Conservation (phyloP, 2,797 vertebrate species). For the Emys orbicularis region DNA sequence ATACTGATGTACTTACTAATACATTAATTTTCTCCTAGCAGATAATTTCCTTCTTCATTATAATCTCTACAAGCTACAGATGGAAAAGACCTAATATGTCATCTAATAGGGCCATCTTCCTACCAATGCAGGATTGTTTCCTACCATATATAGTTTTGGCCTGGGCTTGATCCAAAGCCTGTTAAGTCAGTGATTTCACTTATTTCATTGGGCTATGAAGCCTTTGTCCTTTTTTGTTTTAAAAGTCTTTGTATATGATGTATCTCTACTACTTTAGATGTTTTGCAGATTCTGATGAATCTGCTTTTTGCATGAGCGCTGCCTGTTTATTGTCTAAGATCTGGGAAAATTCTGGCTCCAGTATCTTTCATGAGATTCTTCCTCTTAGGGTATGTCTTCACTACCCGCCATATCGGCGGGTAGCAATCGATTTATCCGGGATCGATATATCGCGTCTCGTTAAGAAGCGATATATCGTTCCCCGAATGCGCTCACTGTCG, state of each 20-base stretch:
- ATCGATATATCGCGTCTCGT: too few relatives aligned
- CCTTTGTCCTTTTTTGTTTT: not conserved
- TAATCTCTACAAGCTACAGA: not conserved
- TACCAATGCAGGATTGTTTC: not conserved
- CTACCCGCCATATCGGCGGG: too few relatives aligned
- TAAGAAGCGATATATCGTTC: too few relatives aligned
- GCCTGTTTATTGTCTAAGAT: not conserved
- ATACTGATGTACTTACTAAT: not conserved
- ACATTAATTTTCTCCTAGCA: not conserved
- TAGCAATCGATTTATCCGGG: too few relatives aligned
- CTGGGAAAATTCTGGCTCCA: not conserved
- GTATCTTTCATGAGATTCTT: not conserved
- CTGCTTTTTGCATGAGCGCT: not conserved
- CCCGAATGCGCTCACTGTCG: too few relatives aligned
- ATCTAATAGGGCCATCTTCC: not conserved
- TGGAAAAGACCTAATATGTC: not conserved
- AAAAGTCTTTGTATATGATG: not conserved
- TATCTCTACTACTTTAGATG: not conserved
- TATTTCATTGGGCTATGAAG: not conserved
- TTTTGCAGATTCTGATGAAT: not conserved
- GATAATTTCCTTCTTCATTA: constrained; percentile 22
- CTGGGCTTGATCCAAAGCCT: not conserved
- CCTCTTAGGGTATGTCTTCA: too few relatives aligned
- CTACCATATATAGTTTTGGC: not conserved
- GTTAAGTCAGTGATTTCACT: not conserved